Conservation (phyloP, 2,888 invertebrate genomes). For the Mermis nigrescens region DNA sequence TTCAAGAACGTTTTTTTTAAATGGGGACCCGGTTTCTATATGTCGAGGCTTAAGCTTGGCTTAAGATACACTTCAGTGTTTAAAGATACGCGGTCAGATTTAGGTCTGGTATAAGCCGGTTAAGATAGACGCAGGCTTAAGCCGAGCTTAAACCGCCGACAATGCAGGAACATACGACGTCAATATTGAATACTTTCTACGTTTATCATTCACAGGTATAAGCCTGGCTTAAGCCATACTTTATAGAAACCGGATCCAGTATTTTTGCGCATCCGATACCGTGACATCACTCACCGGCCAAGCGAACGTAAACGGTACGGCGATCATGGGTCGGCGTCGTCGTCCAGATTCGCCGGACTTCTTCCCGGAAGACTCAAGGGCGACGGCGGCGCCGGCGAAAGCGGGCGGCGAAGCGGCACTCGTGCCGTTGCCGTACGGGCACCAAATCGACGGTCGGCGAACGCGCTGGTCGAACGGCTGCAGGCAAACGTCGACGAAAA, state of each 20-base stretch:
- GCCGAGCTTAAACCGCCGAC: too few relatives aligned
- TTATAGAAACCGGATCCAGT: too few relatives aligned
- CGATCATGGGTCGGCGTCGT: not conserved
- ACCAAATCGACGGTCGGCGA: not conserved
- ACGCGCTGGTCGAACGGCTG: not conserved
- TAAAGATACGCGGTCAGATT: too few relatives aligned
- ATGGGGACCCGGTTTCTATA: too few relatives aligned
- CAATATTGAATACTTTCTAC: not conserved
- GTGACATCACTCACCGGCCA: constrained; percentile 5
- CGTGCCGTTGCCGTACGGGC: not conserved
- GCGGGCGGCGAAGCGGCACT: too few relatives aligned
- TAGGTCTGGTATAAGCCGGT: too few relatives aligned
- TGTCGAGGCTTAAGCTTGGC: too few relatives aligned
- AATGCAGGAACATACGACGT: too few relatives aligned
- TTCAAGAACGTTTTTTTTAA: too few relatives aligned
- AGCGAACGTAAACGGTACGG: not conserved
- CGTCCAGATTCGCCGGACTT: not conserved
- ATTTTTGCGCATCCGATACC: too few relatives aligned
- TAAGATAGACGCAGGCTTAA: too few relatives aligned
- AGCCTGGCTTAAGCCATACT: not conserved
- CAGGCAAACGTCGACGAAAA: not conserved
- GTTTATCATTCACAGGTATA: not conserved
- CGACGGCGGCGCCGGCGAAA: not conserved
- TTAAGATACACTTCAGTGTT: too few relatives aligned
- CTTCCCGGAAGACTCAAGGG: not conserved